phyloP scores from a whole-genome alignment of 1,140 invertebrate species.

The Hylaeus anthracinus region DNA sequence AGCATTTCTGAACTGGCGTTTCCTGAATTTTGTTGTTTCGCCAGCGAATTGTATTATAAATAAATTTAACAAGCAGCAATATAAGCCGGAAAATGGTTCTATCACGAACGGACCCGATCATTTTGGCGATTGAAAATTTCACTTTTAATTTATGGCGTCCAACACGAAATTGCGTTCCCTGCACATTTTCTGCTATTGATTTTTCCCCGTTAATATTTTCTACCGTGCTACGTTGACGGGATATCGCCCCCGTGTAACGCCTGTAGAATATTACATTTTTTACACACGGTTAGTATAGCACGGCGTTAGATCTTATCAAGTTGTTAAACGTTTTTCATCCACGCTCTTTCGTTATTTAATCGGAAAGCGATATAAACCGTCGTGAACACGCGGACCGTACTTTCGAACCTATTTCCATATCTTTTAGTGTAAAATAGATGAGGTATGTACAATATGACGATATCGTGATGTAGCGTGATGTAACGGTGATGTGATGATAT shows the following conservation, averaged over 20 bases:
- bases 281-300: too few species aligned
- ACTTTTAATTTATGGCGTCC: slow-evolving; percentile 37
- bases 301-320: neutral
- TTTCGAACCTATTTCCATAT: neutral
- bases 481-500: too few species aligned
- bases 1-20: neutral
- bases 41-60: slow-evolving; percentile 20
- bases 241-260: neutral
- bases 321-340: neutral
- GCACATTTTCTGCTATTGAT: neutral
- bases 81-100: slow-evolving; percentile 20
- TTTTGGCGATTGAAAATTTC: slow-evolving; percentile 23
- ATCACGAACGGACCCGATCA: slow-evolving; percentile 2
- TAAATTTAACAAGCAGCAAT: slow-evolving; percentile 8
- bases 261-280: neutral
- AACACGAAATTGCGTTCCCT: slow-evolving; percentile 3
- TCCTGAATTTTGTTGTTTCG: neutral
- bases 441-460: too few species aligned
- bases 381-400: too few species aligned
- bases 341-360: too few species aligned
- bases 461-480: too few species aligned
- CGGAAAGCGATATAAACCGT: too few species aligned
- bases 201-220: slow-evolving; percentile 19
- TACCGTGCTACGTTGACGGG: neutral
- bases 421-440: too few species aligned